A percentile compares a stretch with the other conserved stretches of the same genome.
phyloP scores from a whole-genome alignment of 2,113 vertebrate species.

The Gymnogyps californianus region DNA sequence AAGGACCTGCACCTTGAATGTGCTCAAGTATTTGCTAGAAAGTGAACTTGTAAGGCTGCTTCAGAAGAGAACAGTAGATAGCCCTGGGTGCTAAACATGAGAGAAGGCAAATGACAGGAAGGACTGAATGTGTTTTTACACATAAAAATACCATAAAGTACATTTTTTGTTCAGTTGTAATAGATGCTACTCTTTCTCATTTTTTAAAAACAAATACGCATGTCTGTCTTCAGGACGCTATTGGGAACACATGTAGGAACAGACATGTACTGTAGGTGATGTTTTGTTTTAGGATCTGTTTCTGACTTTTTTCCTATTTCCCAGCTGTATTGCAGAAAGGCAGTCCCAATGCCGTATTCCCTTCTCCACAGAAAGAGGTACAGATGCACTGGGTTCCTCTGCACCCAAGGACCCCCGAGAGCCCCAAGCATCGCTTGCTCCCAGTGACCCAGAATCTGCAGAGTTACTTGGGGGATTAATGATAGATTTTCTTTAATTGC shows the following conservation, averaged over 20 bases:
- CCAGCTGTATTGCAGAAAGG: neutral
- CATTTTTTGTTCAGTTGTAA: neutral
- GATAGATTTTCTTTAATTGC: slow-evolving; percentile 24
- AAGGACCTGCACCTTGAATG: neutral
- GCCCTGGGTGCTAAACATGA: neutral
- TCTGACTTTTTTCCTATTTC: neutral
- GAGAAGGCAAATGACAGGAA: neutral
- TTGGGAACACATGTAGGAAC: neutral
- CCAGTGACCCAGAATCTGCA: neutral
- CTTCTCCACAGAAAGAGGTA: neutral
- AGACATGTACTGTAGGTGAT: neutral
- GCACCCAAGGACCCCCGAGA: neutral
- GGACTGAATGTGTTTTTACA: neutral
- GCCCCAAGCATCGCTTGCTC: neutral
- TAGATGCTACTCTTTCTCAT: neutral
- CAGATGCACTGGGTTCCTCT: neutral
- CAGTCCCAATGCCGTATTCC: fast-evolving
- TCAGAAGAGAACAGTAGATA: neutral
- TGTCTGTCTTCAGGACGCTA: neutral
- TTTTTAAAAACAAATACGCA: neutral
- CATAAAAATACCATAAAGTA: neutral
- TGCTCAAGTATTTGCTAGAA: neutral
- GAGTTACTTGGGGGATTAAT: neutral
- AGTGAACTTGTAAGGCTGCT: neutral
- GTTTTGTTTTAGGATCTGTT: neutral